A percentile compares a stretch with the other conserved stretches of the same genome.
These are phyloP conservation scores for Polyommatus iphigenia DNA, from an alignment of 2,888 invertebrate genomes.

Conservation along the genomic window DNA sequence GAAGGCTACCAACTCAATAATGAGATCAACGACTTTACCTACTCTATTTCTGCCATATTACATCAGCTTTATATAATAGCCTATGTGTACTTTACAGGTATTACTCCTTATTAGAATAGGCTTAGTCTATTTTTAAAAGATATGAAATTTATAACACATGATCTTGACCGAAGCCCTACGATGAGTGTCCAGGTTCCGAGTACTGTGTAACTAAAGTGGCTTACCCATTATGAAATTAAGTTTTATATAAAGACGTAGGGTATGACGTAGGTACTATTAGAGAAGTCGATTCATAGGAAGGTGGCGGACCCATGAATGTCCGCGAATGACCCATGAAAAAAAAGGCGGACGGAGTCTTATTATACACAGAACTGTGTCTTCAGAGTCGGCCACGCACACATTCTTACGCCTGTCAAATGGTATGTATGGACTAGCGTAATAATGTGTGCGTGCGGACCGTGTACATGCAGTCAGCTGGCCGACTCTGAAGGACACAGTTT, in stretches of 20 bases:
- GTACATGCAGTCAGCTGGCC: no score
- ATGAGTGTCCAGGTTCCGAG: background rate
- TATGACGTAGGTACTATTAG: background rate
- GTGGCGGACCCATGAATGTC: no score
- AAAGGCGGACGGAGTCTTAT: no score
- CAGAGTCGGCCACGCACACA: no score
- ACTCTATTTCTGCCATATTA: slow-evolving; percentile 3
- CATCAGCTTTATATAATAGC: background rate
- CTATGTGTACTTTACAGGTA: background rate
- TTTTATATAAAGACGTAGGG: slow-evolving; percentile 7
- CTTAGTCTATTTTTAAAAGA: slow-evolving; percentile 20
- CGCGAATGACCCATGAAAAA: no score
- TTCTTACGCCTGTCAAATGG: no score
- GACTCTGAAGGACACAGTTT: no score
- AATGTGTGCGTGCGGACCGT: no score
- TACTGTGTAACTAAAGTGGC: background rate
- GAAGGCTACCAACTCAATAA: background rate
- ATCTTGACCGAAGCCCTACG: slow-evolving; percentile 21
- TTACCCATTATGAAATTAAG: slow-evolving; percentile 23
- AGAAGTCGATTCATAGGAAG: no score
- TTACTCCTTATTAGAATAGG: slow-evolving; percentile 4
- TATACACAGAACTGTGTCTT: no score
- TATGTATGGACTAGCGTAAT: no score
- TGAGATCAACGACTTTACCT: slow-evolving; percentile 8
- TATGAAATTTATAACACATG: slow-evolving; percentile 18